Base-by-base conservation (phyloP, 2,888 invertebrate species). In the Drosophila histrio region DNA sequence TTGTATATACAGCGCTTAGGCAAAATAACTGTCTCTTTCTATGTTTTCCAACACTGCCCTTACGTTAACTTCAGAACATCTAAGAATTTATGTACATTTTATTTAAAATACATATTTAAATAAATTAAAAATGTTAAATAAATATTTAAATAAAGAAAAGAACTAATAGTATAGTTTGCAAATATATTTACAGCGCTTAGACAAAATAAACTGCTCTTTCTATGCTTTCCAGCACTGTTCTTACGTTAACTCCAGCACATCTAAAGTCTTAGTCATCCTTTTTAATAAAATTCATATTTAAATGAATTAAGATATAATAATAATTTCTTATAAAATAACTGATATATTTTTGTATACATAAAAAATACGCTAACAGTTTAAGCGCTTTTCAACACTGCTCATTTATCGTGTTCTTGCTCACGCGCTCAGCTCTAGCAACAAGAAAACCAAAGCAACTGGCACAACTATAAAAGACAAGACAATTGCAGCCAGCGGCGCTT, bases 401-500 rank as follows among this genome's bases (percentile, higher is more conserved):
- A 19, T 28, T 46, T 15, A 11, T 43, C 44, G 44, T 63, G 57
- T n/a, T n/a, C 32, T 11, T 3, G 15, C 36, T 63, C 66, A 69
- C 53, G 46, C 11, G 54, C 53, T 63, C 84, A 63, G 21, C 81
- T 54, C 70, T 70, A 15, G 38, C 54, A 22, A 19, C 46, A 19
- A 24, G 9, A 11, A 41, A 58, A 34, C 17, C 54, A 54, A 58
- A 52, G 56, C 74, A 77, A 67, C 71, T 67, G 79, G 66, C 70
- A 56, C 63, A 80, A 80, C 86, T 86, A 86, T 86, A 86, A 86
- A 80, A 85, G 72, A 78, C 72, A 82, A 83, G 86, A 80, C 73
- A 77, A 82, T 81, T 81, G 81, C 74, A 81, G 72, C 81, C 74
- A 41, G 64, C 44, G 85, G 79, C 79, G 59, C 75, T 75, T 60